These are phyloP conservation scores for Cephalophus harveyi DNA, from an alignment of 2,113 vertebrate species.

Conservation along the genomic window DNA sequence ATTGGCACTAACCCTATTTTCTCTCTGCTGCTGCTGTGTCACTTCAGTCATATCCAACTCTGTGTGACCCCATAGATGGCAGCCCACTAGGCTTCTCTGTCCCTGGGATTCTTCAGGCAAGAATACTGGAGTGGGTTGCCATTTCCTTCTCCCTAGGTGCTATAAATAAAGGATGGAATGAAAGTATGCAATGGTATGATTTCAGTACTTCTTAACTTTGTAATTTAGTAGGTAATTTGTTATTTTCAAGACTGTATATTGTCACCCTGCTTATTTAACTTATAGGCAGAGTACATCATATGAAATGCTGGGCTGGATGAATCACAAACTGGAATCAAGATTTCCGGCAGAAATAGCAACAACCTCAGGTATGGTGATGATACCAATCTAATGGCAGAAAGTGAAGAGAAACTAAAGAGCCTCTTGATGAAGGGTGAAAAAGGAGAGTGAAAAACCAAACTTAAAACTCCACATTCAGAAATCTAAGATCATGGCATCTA, in stretches of 20 bases:
- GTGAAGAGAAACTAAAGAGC: neutral
- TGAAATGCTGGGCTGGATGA: neutral
- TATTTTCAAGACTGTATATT: neutral
- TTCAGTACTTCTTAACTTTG: neutral
- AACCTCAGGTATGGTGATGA: neutral
- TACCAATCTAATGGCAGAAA: neutral
- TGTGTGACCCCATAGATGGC: fast-evolving
- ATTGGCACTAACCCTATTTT: neutral
- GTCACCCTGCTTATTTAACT: neutral
- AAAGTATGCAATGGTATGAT: neutral
- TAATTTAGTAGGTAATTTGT: neutral
- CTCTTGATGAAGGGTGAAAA: neutral
- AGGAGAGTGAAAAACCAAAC: neutral
- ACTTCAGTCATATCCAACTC: too few relatives aligned
- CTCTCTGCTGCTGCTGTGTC: neutral
- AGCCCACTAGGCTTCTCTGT: too few relatives aligned
- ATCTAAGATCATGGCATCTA: neutral
- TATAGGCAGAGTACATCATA: neutral
- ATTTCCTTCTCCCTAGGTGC: neutral
- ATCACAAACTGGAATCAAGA: neutral
- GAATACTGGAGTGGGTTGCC: too few relatives aligned
- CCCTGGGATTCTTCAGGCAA: too few relatives aligned
- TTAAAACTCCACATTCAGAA: neutral
- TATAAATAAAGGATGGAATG: neutral
- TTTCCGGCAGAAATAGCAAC: neutral